These are phyloP conservation scores for Stenoptilia bipunctidactyla DNA, from an alignment of 2,888 invertebrate genomes.

Conservation along the genomic window DNA sequence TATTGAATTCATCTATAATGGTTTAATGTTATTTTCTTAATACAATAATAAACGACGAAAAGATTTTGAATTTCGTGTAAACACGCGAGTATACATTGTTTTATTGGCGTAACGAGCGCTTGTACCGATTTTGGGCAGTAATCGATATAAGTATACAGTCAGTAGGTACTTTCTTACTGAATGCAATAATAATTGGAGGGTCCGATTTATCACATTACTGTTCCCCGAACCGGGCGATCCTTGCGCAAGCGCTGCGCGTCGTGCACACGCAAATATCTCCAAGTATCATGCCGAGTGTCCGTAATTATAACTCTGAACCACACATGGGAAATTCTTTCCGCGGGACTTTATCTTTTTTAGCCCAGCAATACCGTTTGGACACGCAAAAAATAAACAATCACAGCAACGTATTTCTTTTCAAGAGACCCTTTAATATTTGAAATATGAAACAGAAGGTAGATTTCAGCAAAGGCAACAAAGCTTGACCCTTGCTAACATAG, in stretches of 20 bases:
- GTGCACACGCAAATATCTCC: slow-evolving; percentile 65
- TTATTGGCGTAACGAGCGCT: slow-evolving; percentile 64
- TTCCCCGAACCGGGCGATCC: slow-evolving; percentile 64
- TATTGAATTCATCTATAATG: neutral
- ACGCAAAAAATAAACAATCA: slow-evolving; percentile 51
- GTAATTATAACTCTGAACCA: slow-evolving; percentile 65
- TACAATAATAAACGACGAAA: neutral
- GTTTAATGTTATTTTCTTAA: no score
- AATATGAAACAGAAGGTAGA: slow-evolving; percentile 35
- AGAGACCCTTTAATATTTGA: slow-evolving; percentile 39
- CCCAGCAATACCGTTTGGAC: slow-evolving; percentile 44
- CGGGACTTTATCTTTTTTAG: slow-evolving; percentile 41
- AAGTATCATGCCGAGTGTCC: slow-evolving; percentile 50
- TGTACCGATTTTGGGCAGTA: slow-evolving; percentile 64
- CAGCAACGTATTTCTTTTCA: slow-evolving; percentile 30
- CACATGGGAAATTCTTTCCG: slow-evolving; percentile 50
- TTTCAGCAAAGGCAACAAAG: slow-evolving; percentile 30
- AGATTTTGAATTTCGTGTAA: neutral
- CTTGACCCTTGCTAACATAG: slow-evolving; percentile 52
- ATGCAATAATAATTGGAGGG: slow-evolving; percentile 68
- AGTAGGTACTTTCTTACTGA: slow-evolving; percentile 61
- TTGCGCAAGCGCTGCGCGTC: slow-evolving; percentile 63
- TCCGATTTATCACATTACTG: slow-evolving; percentile 65
- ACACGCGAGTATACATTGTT: slow-evolving; percentile 12
- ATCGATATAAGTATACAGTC: slow-evolving; percentile 62